Percentiles rank a stretch among this genome's conserved stretches.
Conservation (phyloP, 2,888 invertebrate species). For the Gasteruption jaculator region DNA sequence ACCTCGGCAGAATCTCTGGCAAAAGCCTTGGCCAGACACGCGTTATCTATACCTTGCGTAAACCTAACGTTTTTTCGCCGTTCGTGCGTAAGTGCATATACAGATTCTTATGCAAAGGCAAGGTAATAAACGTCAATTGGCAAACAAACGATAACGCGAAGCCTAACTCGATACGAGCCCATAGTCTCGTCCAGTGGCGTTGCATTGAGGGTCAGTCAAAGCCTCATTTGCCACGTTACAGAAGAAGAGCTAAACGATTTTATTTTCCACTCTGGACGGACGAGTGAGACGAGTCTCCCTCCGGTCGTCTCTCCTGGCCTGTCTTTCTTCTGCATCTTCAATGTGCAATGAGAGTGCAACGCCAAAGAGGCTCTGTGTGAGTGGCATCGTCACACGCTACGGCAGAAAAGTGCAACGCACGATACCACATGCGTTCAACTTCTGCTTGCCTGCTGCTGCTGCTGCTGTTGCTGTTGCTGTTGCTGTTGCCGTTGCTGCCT, state of each 20-base stretch:
- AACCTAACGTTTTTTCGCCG: too few relatives aligned
- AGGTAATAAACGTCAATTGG: constrained; percentile 11
- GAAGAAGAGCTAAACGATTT: constrained; percentile 21
- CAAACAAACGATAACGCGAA: constrained; percentile 7
- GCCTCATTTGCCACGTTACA: constrained; percentile 12
- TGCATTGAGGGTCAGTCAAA: too few relatives aligned
- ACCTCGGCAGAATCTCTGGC: too few relatives aligned
- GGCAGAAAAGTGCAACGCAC: constrained; percentile 33
- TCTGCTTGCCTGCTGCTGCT: too few relatives aligned
- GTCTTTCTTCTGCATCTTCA: too few relatives aligned
- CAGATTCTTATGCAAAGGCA: not conserved
- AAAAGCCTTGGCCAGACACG: too few relatives aligned
- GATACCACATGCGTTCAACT: constrained; percentile 30
- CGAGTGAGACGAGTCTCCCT: too few relatives aligned
- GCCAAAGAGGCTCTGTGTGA: constrained; percentile 3
- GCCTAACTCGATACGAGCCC: constrained; percentile 3
- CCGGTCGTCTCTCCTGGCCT: constrained; percentile 18
- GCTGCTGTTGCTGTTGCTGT: too few relatives aligned
- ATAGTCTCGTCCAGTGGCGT: too few relatives aligned
- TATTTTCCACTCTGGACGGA: constrained; percentile 19
- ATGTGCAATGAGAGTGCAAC: not conserved
- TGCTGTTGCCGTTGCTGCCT: too few relatives aligned
- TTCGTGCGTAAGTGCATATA: too few relatives aligned
- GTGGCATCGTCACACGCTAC: constrained; percentile 21
- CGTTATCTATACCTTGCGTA: too few relatives aligned